These are phyloP conservation scores for Heterochromis multidens DNA, from an alignment of 2,113 vertebrate genomes.

Conservation along the genomic window DNA sequence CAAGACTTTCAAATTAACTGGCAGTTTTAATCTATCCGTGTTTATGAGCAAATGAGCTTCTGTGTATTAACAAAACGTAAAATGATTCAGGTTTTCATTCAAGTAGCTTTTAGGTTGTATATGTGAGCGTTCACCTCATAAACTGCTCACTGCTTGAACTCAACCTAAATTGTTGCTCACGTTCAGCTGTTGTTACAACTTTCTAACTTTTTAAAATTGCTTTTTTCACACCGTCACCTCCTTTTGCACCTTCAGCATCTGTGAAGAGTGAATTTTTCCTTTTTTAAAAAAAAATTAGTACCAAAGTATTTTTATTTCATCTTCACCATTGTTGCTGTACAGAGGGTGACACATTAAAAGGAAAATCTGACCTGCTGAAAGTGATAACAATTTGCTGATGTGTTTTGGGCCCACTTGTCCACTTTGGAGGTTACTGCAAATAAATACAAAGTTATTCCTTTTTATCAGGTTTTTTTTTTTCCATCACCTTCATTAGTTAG, in stretches of 20 bases:
- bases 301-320: not conserved
- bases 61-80: not conserved
- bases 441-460: not conserved
- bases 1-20: not conserved
- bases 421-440: not conserved
- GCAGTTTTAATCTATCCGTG: too few relatives aligned
- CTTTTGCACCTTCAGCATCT: not conserved
- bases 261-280: not conserved
- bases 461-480: not conserved
- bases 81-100: not conserved
- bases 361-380: not conserved
- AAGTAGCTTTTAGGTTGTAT: not conserved
- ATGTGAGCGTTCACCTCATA: not conserved
- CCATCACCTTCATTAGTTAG: not conserved
- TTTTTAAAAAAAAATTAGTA: accelerated
- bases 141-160: not conserved
- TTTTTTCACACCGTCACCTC: not conserved
- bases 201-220: not conserved
- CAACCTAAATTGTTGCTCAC: not conserved
- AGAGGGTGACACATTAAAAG: not conserved
- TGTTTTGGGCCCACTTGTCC: not conserved
- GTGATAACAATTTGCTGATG: not conserved
- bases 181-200: not conserved
- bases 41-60: not conserved
- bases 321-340: too few relatives aligned